These are phyloP conservation scores for Coregonus sp. DNA, from an alignment of 2,797 vertebrate species.

Conservation along the genomic window DNA sequence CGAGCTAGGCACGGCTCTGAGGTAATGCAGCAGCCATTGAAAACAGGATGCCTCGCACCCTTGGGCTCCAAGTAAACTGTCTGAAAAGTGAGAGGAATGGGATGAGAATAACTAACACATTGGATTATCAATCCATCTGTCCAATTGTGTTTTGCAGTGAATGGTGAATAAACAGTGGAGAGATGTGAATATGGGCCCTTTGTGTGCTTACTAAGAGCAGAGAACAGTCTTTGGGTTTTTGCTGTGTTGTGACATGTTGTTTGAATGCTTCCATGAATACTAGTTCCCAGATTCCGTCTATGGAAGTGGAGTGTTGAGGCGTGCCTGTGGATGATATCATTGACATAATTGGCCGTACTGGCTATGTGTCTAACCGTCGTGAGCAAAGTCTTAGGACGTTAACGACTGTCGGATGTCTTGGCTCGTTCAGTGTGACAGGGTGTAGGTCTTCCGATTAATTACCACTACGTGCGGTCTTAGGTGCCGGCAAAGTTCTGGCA, in stretches of 20 bases:
- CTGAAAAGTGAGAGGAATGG: constrained; percentile 65
- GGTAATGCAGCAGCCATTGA: constrained; percentile 73
- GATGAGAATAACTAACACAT: constrained; percentile 59
- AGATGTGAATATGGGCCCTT: constrained; percentile 58
- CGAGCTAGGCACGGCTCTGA: constrained; percentile 68
- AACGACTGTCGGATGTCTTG: too few species aligned
- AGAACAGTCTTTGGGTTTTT: constrained; percentile 36
- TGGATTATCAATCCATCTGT: constrained; percentile 76
- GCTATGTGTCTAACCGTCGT: not conserved
- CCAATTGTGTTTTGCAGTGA: constrained; percentile 54
- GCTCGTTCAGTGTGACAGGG: too few species aligned
- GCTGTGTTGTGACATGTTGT: constrained; percentile 45
- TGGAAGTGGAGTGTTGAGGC: constrained; percentile 4
- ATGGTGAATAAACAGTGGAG: constrained; percentile 46
- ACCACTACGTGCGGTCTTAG: too few species aligned
- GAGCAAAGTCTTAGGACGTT: too few species aligned
- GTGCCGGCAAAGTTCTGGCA: too few species aligned
- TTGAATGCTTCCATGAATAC: too few species aligned
- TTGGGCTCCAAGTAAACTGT: constrained; percentile 68
- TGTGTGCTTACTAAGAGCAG: constrained; percentile 41
- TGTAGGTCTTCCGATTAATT: too few species aligned
- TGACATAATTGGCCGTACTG: not conserved
- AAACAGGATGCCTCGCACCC: constrained; percentile 68
- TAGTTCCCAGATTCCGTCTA: not conserved
- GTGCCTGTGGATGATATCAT: not conserved